A percentile compares a stretch with the other conserved stretches of the same genome.
Conservation (phyloP, 2,888 invertebrate genomes). For the Alloplasta piceator region DNA sequence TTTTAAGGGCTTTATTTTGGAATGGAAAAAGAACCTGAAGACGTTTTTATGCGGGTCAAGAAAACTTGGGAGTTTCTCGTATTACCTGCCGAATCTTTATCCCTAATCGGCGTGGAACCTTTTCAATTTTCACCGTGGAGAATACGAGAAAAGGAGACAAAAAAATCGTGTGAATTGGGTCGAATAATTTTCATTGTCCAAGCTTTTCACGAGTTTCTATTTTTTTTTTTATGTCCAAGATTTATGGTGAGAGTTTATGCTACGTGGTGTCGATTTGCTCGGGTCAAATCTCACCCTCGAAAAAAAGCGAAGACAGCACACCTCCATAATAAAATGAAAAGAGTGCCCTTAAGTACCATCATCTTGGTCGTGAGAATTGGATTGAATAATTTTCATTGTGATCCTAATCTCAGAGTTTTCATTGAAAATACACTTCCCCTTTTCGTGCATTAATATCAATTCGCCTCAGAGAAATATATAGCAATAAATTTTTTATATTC, state of each 20-base stretch:
- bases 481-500: too few species aligned
- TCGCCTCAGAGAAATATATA: background rate
- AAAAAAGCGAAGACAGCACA: slow-evolving; percentile 13
- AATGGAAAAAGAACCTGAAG: slow-evolving; percentile 19
- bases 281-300: slow-evolving; percentile 25
- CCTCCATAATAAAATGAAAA: slow-evolving; percentile 25
- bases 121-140: slow-evolving; percentile 44
- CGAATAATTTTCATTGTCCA: slow-evolving; percentile 58
- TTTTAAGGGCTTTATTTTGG: slow-evolving; percentile 7
- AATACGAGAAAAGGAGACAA: slow-evolving; percentile 35
- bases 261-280: slow-evolving; percentile 14
- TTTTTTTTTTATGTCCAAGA: slow-evolving; percentile 24
- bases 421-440: background rate
- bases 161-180: slow-evolving; percentile 57
- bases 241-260: slow-evolving; percentile 42
- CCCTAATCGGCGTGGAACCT: slow-evolving; percentile 1
- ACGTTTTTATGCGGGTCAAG: slow-evolving; percentile 59
- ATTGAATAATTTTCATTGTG: slow-evolving; percentile 21
- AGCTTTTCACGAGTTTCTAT: slow-evolving; percentile 52
- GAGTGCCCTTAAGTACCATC: slow-evolving; percentile 41
- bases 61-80: slow-evolving; percentile 25
- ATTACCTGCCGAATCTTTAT: slow-evolving; percentile 48
- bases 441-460: slow-evolving; percentile 1
- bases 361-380: slow-evolving; percentile 36
- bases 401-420: slow-evolving; percentile 2